phyloP scores from a whole-genome alignment of 2,797 vertebrate genomes.

The Tympanoctomys barrerae region DNA sequence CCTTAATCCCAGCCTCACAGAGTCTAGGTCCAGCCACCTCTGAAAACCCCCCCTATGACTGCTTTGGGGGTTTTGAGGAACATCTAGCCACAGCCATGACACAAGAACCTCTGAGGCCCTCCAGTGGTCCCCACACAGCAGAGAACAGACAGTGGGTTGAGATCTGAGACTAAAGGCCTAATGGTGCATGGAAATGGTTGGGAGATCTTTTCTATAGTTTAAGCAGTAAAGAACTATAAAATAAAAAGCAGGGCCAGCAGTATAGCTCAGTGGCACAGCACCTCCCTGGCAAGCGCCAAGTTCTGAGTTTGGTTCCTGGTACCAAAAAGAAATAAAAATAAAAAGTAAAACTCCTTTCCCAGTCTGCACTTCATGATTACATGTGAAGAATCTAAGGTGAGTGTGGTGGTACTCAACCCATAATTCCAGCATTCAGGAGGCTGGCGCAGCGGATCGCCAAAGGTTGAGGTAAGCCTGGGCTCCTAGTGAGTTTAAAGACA shows the following conservation, averaged over 20 bases:
- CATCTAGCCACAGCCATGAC: not conserved
- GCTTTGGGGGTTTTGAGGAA: not conserved
- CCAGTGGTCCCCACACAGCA: no score
- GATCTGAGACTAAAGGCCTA: not conserved
- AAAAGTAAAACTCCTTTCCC: not conserved
- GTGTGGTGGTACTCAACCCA: not conserved
- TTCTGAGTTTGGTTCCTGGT: no score
- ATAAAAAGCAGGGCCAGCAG: not conserved
- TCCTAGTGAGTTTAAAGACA: not conserved
- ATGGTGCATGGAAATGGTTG: not conserved
- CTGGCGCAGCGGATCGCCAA: not conserved
- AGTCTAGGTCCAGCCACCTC: not conserved
- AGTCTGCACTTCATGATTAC: not conserved
- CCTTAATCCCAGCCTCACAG: not conserved
- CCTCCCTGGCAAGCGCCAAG: no score
- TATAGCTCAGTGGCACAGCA: no score
- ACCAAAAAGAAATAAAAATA: not conserved
- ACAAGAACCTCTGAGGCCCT: accelerated
- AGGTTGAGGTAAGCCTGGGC: not conserved
- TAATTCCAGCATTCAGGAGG: not conserved
- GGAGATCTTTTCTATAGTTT: not conserved
- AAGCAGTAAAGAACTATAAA: not conserved
- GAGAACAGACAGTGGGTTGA: not conserved
- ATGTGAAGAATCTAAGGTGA: not conserved
- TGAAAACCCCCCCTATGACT: not conserved